Conservation (phyloP, 2,113 vertebrate species). For the Hypomesus transpacificus region DNA sequence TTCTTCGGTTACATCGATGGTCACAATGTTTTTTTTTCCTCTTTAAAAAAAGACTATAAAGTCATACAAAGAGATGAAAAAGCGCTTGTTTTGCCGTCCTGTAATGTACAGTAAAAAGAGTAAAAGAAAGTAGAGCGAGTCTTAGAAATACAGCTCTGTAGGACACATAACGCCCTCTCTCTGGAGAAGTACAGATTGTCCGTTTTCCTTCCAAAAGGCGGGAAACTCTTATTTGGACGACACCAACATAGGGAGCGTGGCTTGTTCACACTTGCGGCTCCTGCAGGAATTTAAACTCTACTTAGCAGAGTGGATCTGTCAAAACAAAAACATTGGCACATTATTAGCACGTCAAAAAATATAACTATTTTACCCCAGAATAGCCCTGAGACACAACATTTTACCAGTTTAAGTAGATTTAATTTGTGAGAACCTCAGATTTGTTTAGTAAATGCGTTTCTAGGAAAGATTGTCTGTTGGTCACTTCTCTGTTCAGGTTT, state of each 20-base stretch:
- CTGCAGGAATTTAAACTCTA: constrained; percentile 71
- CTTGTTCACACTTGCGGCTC: constrained; percentile 7
- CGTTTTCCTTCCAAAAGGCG: constrained; percentile 53
- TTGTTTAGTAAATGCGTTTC: too few relatives aligned
- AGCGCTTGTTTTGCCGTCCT: constrained; percentile 46
- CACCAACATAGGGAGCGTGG: constrained; percentile 12
- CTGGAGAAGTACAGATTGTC: constrained; percentile 60
- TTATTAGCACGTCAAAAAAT: too few relatives aligned
- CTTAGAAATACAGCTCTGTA: constrained; percentile 44
- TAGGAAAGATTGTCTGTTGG: too few relatives aligned
- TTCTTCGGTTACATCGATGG: background rate
- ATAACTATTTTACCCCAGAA: too few relatives aligned
- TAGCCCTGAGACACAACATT: too few relatives aligned
- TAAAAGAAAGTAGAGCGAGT: constrained; percentile 27
- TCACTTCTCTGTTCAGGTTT: background rate
- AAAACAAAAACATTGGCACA: constrained; percentile 22
- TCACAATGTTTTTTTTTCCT: constrained; percentile 33
- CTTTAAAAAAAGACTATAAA: constrained; percentile 58
- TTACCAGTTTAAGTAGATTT: too few relatives aligned
- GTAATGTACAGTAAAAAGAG: constrained; percentile 63
- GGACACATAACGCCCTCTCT: constrained; percentile 49
- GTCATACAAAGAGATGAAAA: constrained; percentile 64
- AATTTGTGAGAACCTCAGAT: too few relatives aligned
- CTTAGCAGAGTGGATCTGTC: constrained; percentile 83
- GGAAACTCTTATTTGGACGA: constrained; percentile 41